Percentiles rank a stretch among this genome's conserved stretches.
These are phyloP conservation scores for Leptinotarsa juncta DNA, from an alignment of 2,888 invertebrate species.

Conservation along the genomic window DNA sequence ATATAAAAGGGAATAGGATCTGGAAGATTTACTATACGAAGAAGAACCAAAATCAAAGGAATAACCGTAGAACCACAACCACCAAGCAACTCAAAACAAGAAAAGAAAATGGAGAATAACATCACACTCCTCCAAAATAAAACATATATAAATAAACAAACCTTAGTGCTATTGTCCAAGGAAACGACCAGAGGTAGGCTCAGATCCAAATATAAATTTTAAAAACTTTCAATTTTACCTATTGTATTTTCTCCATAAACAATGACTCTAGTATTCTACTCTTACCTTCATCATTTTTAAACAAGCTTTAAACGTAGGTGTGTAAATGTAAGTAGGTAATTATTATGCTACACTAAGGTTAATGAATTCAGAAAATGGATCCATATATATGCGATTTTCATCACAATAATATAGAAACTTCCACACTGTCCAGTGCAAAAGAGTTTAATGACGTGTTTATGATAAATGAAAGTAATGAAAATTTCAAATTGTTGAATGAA, in stretches of 20 bases:
- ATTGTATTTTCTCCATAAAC: neutral
- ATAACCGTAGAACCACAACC: no score
- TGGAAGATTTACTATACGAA: no score
- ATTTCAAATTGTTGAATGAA: slow-evolving; percentile 15
- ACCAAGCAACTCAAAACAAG: no score
- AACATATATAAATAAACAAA: neutral
- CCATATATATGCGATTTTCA: neutral
- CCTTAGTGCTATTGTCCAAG: neutral
- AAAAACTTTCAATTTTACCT: neutral
- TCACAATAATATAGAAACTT: slow-evolving; percentile 10
- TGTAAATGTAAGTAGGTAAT: neutral
- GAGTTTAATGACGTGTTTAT: neutral
- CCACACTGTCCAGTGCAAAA: neutral
- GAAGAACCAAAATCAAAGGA: no score
- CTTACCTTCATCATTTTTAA: neutral
- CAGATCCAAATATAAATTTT: neutral
- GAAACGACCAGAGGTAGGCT: slow-evolving; percentile 5
- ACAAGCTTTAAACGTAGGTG: neutral
- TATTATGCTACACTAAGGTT: neutral
- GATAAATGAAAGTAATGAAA: slow-evolving; percentile 9
- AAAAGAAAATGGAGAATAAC: no score
- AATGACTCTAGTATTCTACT: neutral
- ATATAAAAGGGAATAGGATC: no score
- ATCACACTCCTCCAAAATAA: no score
- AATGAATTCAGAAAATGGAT: neutral